Evolutionary conservation across 2,888 invertebrate species (phyloP), one percentile per base, ranked within the genome.

Genomic region (Diloba caeruleocephala): DNA sequence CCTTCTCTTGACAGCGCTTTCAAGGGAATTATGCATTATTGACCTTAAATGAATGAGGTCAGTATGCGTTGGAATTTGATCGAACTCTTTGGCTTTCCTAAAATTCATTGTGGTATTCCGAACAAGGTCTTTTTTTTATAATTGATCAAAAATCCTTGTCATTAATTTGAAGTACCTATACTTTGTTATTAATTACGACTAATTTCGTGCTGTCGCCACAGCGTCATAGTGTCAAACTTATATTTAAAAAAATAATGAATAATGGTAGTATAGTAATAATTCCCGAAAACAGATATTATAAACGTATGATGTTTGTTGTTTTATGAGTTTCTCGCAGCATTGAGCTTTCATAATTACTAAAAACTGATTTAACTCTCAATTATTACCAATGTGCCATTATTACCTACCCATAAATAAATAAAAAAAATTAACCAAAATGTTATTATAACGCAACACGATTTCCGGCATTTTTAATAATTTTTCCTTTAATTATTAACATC

Each of bases 1-100:
- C 9, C 4, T 57, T 42, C 5, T 43, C 56, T 56, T 56, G 39
- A 37, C 14, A 23, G 26, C n/a, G 14, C 1, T 37, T 7, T 44
- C 32, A 43, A 62, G 38, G 48, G 23, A 37, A 49, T 56, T 17
- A 39, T 49, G 32, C 39, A 63, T 37, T 34, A 29, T 15, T 44
- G 33, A 48, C 46, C 34, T 50, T 34, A 38, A 26, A 41, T 41
- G 43, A 9, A 10, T 48, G 42, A 50, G 38, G 53, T 48, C 45
- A 41, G 37, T 28, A 5, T 48, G 38, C 33, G 23, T 37, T 33
- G 51, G 26, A 31, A 49, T 36, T 23, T 15, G 25, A 38, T 39
- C 45, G 39, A 51, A 39, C 49, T 36, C 23, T 29, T 43, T 29
- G 23, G 13, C 14, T 38, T 55, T 50, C 39, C 29, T 43, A 10